phyloP scores from a whole-genome alignment of 2,113 vertebrate genomes.

The Haplotaxodon microlepis region DNA sequence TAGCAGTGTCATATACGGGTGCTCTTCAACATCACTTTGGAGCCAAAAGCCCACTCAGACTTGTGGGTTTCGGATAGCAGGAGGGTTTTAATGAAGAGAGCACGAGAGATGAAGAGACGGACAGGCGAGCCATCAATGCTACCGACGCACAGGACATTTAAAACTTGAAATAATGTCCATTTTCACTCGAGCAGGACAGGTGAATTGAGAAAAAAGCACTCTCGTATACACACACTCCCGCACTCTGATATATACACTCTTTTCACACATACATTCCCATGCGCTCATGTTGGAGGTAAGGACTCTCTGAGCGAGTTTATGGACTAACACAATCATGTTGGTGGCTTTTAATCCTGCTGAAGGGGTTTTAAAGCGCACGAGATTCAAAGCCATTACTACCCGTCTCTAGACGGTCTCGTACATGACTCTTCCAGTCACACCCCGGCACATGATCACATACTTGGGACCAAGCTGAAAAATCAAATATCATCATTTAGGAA shows the following conservation, averaged over 20 bases:
- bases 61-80: conserved; percentile 54
- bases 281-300: conserved; percentile 41
- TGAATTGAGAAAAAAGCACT: conserved; percentile 58
- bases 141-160: conserved; percentile 61
- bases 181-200: conserved; percentile 55
- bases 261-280: conserved; percentile 40
- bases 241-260: conserved; percentile 34
- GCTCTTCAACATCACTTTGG: conserved; percentile 74
- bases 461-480: background rate
- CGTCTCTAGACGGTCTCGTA: conserved; percentile 21
- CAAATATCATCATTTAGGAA: background rate
- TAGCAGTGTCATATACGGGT: conserved; percentile 44
- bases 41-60: conserved; percentile 67
- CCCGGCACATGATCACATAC: background rate
- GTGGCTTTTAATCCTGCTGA: conserved; percentile 58
- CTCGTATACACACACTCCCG: conserved; percentile 20
- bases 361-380: conserved; percentile 49
- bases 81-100: conserved; percentile 58
- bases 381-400: conserved; percentile 51
- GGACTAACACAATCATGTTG: conserved; percentile 62
- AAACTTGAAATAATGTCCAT: conserved; percentile 61
- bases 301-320: conserved; percentile 62
- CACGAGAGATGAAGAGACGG: conserved; percentile 33
- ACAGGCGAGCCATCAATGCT: conserved; percentile 43
- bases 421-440: conserved; percentile 22